phyloP scores from a whole-genome alignment of 2,113 vertebrate genomes.

The Xenopus laevis region DNA sequence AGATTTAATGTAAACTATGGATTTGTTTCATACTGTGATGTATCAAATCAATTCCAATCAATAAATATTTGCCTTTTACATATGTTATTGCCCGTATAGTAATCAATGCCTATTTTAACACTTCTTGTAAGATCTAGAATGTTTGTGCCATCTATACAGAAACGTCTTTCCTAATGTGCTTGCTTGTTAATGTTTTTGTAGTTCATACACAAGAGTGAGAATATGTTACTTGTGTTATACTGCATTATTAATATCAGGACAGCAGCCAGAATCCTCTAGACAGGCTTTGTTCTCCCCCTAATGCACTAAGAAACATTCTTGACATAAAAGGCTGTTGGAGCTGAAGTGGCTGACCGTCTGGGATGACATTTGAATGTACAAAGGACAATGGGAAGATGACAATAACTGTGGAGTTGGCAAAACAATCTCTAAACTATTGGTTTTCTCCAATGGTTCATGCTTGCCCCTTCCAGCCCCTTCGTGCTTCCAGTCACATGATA shows the following conservation, averaged over 20 bases:
- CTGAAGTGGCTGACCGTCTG: constrained; percentile 62
- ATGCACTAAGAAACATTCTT: constrained; percentile 46
- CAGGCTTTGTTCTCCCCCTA: constrained; percentile 61
- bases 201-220: constrained; percentile 53
- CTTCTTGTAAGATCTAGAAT: too few species aligned
- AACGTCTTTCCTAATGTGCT: too few species aligned
- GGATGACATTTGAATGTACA: constrained; percentile 65
- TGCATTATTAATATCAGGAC: constrained; percentile 68
- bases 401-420: constrained; percentile 53
- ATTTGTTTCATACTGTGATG: too few species aligned
- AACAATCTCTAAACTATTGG: not conserved
- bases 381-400: constrained; percentile 63
- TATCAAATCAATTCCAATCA: too few species aligned
- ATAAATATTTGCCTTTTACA: too few species aligned
- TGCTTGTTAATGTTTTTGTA: constrained; percentile 35
- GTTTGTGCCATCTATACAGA: too few species aligned
- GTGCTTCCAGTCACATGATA: constrained; percentile 55
- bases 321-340: too few species aligned
- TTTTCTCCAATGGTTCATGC: constrained; percentile 51
- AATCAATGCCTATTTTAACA: too few species aligned
- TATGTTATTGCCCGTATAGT: too few species aligned
- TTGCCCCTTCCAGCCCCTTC: constrained; percentile 55
- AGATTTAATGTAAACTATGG: too few species aligned
- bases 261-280: constrained; percentile 58
- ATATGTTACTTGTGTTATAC: constrained; percentile 53